A percentile compares a stretch with the other conserved stretches of the same genome.
phyloP scores from a whole-genome alignment of 2,888 invertebrate genomes.

The Acronicta leporina region DNA sequence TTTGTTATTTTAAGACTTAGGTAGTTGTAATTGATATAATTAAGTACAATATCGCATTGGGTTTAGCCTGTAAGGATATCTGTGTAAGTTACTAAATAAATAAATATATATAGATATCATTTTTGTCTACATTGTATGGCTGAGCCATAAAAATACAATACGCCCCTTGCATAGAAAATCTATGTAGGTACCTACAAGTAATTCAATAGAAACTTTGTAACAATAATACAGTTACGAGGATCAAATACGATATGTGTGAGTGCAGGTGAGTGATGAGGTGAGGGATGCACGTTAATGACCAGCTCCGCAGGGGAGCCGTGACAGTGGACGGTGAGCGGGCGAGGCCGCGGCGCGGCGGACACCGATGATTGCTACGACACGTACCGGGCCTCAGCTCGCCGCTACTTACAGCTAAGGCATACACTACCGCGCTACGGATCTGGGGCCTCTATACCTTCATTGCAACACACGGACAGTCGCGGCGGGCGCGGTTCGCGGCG shows the following conservation, averaged over 20 bases:
- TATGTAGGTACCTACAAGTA: neutral
- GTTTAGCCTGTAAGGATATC: no score
- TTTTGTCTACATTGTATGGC: conserved; percentile 1
- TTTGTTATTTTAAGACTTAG: no score
- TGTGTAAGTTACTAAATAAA: no score
- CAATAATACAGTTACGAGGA: conserved; percentile 16
- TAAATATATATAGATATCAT: no score
- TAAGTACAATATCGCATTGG: no score
- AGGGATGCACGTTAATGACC: conserved; percentile 40
- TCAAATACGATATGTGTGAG: conserved; percentile 40
- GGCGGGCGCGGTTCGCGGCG: conserved; percentile 62
- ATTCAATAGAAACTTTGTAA: conserved; percentile 10
- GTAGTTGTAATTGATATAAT: no score
- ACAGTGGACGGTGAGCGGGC: conserved; percentile 53
- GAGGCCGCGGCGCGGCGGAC: conserved; percentile 57
- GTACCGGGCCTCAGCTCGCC: conserved; percentile 74
- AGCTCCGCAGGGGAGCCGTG: conserved; percentile 40
- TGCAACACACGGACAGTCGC: conserved; percentile 78
- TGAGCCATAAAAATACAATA: conserved; percentile 5
- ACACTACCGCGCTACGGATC: conserved; percentile 81
- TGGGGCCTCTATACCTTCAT: conserved; percentile 84
- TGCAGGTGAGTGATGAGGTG: conserved; percentile 41
- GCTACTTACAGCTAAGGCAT: conserved; percentile 82
- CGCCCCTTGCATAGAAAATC: neutral
- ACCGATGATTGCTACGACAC: conserved; percentile 67